Base-by-base conservation (phyloP, 2,113 vertebrate genomes). In the Falcunculus frontatus region DNA sequence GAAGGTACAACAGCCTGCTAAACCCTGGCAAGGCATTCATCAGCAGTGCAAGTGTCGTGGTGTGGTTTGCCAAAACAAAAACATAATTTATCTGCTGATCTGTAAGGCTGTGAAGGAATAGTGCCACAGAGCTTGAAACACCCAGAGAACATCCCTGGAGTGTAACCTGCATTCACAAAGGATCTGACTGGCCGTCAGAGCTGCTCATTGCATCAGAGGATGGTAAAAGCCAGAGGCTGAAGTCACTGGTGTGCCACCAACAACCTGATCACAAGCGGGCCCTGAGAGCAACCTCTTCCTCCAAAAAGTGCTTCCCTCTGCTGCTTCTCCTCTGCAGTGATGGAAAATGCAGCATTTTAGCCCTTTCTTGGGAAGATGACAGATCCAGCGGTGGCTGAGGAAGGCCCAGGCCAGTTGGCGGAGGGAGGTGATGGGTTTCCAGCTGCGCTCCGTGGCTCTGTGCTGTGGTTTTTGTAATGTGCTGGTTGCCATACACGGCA, bases 391-490 rank as follows among this genome's bases (percentile, higher is more conserved):
- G 73, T 83, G 94, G 80, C 77, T 77, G 74, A 27, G 37, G 6
- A 4, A 32, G 76, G 56, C 75, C 80, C 47, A 26, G 49, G 96
- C 94, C 95, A 95, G 64, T 63, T 96, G 97, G 96, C 93, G 55
- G 53, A 80, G 74, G 55, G n/a, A 82, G 68, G 55, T 39, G 49
- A 39, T 65, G 93, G 62, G 27, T 89, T 95, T 97, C 96, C 97
- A 97, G 94, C 96, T 95, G 93, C 1, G 2, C 72, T 94, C 92
- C 20, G 5, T 80, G 87, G 85, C 95, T 76, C 41, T 52, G 73
- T 26, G 2, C 87, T 91, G 95, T 65, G 83, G 90, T 93, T 96
- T 97, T 75, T 37, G 13, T 97, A 96, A 97, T 81, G 84, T 62
- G 56, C 86, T 94, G 86, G 82, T 97, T 93, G 92, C 87, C 44